Evolutionary conservation across 2,797 vertebrate genomes (phyloP), one percentile per base, ranked within the genome.

Genomic region (Melopsittacus undulatus): DNA sequence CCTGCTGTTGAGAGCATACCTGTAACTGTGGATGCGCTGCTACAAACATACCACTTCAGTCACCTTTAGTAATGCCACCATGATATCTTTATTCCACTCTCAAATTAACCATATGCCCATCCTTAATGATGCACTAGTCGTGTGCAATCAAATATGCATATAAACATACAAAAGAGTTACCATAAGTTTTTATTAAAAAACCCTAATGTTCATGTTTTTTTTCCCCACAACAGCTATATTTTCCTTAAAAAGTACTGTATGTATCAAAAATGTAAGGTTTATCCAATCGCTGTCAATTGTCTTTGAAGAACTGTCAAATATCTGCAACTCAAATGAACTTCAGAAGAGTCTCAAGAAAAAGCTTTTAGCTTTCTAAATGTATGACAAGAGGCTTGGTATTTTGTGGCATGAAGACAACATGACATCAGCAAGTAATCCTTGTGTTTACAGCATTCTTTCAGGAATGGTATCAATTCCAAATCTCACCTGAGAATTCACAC

Each of bases 151-250:
- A 61, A 90, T 84, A 88, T 30, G 63, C 86, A 88, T 70, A 92
- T 83, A 95, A 91, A 74, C 92, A 95, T 83, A 61, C 94, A 87
- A 83, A 95, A 96, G 87, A 90, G 85, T 93, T 97, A 97, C 86
- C 79, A 3, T 96, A 97, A 96, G 73, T 93, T 97, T 97, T 98
- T 98, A 98, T 98, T 97, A 91, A 95, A 98, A 97, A 97, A 7
- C 59, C 23, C 75, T 94, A 94, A 95, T 96, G 97, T 97, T 97
- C 92, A 90, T 59, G 90, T 94, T 89, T 93, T 89, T 92, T 91
- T 95, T 92, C 96, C 96, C 94, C 91, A 97, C 91, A 68, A 51
- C 86, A 83, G 89, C 48, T 93, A 68, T 92, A 91, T 94, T 97
- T 62, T 83, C 82, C 76, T 95, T 89, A 97, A 96, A 97, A 98